These are phyloP conservation scores for Pleuronectes platessa DNA, from an alignment of 2,113 vertebrate species.

Conservation along the genomic window DNA sequence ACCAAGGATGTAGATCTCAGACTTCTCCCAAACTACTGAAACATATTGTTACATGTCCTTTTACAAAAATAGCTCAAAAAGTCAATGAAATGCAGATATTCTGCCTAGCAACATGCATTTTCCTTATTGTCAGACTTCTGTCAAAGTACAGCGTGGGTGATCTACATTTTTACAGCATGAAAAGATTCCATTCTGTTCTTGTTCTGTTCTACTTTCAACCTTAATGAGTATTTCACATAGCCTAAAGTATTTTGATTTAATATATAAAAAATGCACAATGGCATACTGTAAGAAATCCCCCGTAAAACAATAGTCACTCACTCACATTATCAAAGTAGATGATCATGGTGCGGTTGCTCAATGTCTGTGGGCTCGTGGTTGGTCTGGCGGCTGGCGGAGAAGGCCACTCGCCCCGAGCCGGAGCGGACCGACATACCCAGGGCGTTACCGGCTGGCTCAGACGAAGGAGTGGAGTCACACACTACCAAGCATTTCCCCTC, in stretches of 20 bases:
- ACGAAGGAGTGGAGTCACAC: constrained; percentile 85
- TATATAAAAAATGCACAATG: not conserved
- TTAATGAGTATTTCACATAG: not conserved
- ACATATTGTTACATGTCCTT: not conserved
- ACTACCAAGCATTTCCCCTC: constrained; percentile 86
- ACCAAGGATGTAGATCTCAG: not conserved
- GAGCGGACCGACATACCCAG: constrained; percentile 85
- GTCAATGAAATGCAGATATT: not conserved
- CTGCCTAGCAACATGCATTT: constrained; percentile 8
- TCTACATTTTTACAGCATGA: not conserved
- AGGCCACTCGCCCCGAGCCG: constrained; percentile 81
- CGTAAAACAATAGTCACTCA: not conserved
- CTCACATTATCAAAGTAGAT: constrained; percentile 87
- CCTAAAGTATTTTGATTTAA: not conserved
- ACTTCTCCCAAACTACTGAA: constrained; percentile 9
- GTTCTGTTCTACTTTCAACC: not conserved
- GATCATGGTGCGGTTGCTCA: constrained; percentile 87
- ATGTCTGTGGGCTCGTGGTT: constrained; percentile 87
- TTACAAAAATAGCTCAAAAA: not conserved
- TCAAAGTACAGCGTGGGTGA: not conserved
- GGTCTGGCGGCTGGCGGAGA: constrained; percentile 84
- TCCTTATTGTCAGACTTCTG: not conserved
- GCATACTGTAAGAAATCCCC: not conserved
- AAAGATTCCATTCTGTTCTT: not conserved
- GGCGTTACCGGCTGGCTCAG: constrained; percentile 80